Percentiles rank a stretch among this genome's conserved stretches.
These are phyloP conservation scores for Tuta absoluta DNA, from an alignment of 2,888 invertebrate species.

Conservation along the genomic window DNA sequence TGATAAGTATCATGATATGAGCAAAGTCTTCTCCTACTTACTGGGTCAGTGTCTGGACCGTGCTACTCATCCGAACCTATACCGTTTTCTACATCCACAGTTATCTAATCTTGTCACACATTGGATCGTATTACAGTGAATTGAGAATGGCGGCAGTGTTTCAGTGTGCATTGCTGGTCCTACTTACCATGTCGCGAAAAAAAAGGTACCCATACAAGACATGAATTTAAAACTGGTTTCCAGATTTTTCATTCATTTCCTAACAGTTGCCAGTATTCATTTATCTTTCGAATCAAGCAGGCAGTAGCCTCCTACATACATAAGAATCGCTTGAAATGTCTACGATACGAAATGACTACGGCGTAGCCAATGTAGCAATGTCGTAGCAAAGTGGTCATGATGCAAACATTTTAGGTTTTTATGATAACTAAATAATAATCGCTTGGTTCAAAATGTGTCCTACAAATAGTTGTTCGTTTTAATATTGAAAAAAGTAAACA, in stretches of 20 bases:
- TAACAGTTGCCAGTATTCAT: too few species aligned
- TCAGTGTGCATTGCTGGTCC: background rate
- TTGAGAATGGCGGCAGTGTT: background rate
- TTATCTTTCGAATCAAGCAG: too few species aligned
- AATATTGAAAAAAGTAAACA: background rate
- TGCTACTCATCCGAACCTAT: slow-evolving; percentile 5
- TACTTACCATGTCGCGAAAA: too few species aligned
- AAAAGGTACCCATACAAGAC: too few species aligned
- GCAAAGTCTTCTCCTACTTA: background rate
- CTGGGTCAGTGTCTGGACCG: background rate
- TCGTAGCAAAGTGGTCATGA: background rate
- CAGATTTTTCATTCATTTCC: too few species aligned
- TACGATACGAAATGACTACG: background rate
- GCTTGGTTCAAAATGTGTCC: background rate
- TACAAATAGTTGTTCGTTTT: too few species aligned
- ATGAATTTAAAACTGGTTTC: too few species aligned
- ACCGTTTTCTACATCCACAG: slow-evolving; percentile 23
- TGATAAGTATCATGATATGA: background rate
- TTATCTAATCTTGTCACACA: slow-evolving; percentile 56
- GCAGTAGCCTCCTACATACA: too few species aligned
- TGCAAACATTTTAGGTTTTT: too few species aligned
- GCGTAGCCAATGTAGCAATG: background rate
- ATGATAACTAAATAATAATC: too few species aligned
- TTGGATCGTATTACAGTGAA: slow-evolving; percentile 24
- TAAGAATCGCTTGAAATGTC: background rate